phyloP scores from a whole-genome alignment of 2,888 invertebrate species.

The Cryptocephalus primarius region DNA sequence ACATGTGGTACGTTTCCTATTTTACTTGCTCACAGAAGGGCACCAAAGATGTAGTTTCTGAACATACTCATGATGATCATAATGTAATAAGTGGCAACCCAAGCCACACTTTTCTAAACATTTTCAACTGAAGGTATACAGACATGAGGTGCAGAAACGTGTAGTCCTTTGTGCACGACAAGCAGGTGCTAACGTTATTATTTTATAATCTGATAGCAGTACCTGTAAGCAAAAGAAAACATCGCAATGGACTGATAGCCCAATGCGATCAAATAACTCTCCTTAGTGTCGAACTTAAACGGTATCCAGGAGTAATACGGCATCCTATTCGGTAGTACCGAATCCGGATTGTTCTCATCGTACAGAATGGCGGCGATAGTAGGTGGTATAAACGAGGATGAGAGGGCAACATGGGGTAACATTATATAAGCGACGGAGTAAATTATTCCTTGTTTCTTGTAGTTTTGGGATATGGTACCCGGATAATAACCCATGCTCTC shows the following conservation, averaged over 20 bases:
- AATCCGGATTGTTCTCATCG: slow-evolving; percentile 8
- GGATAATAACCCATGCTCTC: slow-evolving; percentile 17
- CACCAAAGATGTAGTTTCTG: no score
- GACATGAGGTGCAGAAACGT: no score
- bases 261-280: slow-evolving; percentile 24
- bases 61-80: no score
- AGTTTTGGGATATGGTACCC: slow-evolving; percentile 15
- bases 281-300: slow-evolving; percentile 24
- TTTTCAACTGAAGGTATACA: no score
- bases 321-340: slow-evolving; percentile 14
- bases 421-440: slow-evolving; percentile 23
- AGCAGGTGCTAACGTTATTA: no score
- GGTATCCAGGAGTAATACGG: slow-evolving; percentile 32
- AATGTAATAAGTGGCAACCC: no score
- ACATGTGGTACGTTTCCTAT: no score
- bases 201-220: no score
- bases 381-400: slow-evolving; percentile 26
- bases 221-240: slow-evolving; percentile 24
- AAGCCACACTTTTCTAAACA: no score
- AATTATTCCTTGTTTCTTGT: slow-evolving; percentile 21
- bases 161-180: no score
- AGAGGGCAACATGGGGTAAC: slow-evolving; percentile 24
- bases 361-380: slow-evolving; percentile 14
- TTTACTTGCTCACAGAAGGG: no score
- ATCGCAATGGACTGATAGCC: slow-evolving; percentile 28